Base-by-base conservation (phyloP, 2,113 vertebrate genomes). In the Xiphophorus hellerii region DNA sequence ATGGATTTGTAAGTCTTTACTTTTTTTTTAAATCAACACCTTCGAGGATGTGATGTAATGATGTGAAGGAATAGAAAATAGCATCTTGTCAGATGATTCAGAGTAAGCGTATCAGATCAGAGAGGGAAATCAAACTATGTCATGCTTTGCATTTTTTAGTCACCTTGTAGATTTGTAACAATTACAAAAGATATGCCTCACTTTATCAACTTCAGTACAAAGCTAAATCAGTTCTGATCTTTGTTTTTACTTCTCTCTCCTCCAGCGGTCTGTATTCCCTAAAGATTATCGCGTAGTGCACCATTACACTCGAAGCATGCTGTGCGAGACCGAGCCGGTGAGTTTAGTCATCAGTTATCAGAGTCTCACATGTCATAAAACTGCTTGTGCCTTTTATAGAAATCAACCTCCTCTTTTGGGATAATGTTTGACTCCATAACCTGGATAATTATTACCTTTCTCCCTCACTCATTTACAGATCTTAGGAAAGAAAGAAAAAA, bases 201-300 rank as follows among this genome's bases (percentile, higher is more conserved):
- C 25, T 58, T 58, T 58, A n/a, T n/a, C 51, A 58, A 58, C 51
- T 25, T n/a, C 17, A 17, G 51, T 11, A 9, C 7, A 58, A 54
- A 54, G 2, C 4, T 17, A 9, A 58, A 58, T 48, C 48, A 8
- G 7, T 20, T 5, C 63, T 65, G 20, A 65, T 65, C 63, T 22
- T 35, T 65, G 22, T 4, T 65, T 62, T 20, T 28, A 20, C 17
- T 72, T 74, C 17, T 71, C 28, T 71, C 31, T 65, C 69, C 31
- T 84, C 73, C 82, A 95, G 94, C 84, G 86, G 65, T 70, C 84
- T 51, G 94, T 93, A 2, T 95, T 95, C 81, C 94, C 94, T 9
- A 93, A 85, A 75, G 86, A 95, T 83, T 95, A 95, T 80, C 31
- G 87, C 71, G 87, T 95, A 29, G 74, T 78, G 39, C 94, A 94